Evolutionary conservation across 2,888 invertebrate genomes (phyloP), one percentile per base, ranked within the genome.

Genomic region (Tetragonisca angustula): DNA sequence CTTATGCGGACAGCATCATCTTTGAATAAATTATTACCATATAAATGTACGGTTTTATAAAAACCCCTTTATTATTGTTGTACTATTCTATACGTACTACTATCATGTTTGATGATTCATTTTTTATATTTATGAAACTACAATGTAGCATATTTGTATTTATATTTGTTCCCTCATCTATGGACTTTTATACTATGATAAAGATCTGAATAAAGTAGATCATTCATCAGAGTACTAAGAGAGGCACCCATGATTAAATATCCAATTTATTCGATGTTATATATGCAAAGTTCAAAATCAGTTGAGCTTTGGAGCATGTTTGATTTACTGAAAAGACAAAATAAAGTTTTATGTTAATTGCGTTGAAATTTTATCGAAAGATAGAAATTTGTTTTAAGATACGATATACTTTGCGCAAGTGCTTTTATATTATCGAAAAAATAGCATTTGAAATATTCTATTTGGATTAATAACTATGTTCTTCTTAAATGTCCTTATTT

Each of bases 11-110:
- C 87, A 88, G 87, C 88, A 87, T 88, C 90, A 91, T 91, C 89
- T 91, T 90, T 92, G 89, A 92, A 92, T 92, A 92, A 92, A 92
- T 92, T 92, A 92, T 92, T 92, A 92, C 89, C 89, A 91, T 92
- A 92, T 89, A 89, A 91, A 71, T 81, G 69, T 85, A 80, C 70
- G 80, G 69, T 85, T 85, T 87, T 76, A 74, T 79, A 80, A 75
- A 21, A 75, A 81, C 32, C 79, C 76, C 69, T 56, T 56, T 78
- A 78, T 72, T 82, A 69, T 74, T 70, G 32, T 68, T 67, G 64
- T 36, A 56, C 74, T 71, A 43, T 21, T n/a, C 43, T 43, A 9
- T 43, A 32, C 32, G 32, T 32, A 43, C 2, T 59, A 43, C 17
- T 19, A 21, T 61, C 61, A 59, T 52, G 59, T 49, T 77, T 11